Percentiles rank a stretch among this genome's conserved stretches.
These are phyloP conservation scores for Platycheirus rosarum DNA, from an alignment of 2,888 invertebrate species.

Conservation along the genomic window DNA sequence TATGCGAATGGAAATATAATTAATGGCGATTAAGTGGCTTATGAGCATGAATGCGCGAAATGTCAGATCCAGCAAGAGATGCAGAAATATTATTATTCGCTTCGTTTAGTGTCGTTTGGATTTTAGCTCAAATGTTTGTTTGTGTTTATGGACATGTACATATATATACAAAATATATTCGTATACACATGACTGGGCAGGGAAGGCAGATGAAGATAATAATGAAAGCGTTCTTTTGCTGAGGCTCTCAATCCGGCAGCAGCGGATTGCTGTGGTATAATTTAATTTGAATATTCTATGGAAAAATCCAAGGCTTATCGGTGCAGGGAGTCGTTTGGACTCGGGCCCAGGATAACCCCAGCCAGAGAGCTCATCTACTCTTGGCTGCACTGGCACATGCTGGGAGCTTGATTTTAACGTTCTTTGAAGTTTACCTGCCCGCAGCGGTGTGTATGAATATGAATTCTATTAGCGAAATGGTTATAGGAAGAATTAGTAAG, in stretches of 20 bases:
- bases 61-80: conserved; percentile 27
- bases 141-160: no score
- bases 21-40: conserved; percentile 60
- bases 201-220: conserved; percentile 19
- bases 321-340: neutral
- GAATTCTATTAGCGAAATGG: conserved; percentile 31
- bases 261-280: conserved; percentile 27
- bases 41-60: conserved; percentile 60
- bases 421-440: conserved; percentile 18
- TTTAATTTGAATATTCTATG: conserved; percentile 47
- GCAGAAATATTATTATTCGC: conserved; percentile 55
- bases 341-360: conserved; percentile 1
- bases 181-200: conserved; percentile 11
- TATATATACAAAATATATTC: neutral
- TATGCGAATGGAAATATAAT: conserved; percentile 54
- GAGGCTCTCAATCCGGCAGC: neutral
- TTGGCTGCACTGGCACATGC: conserved; percentile 6
- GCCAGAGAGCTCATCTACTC: neutral
- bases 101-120: conserved; percentile 37
- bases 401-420: conserved; percentile 39
- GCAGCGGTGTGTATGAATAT: neutral
- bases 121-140: conserved; percentile 22
- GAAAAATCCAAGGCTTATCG: conserved; percentile 25
- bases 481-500: conserved; percentile 29
- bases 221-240: conserved; percentile 11